Conservation (phyloP, 2,113 vertebrate species). For the Sterrhoptilus dennistouni region DNA sequence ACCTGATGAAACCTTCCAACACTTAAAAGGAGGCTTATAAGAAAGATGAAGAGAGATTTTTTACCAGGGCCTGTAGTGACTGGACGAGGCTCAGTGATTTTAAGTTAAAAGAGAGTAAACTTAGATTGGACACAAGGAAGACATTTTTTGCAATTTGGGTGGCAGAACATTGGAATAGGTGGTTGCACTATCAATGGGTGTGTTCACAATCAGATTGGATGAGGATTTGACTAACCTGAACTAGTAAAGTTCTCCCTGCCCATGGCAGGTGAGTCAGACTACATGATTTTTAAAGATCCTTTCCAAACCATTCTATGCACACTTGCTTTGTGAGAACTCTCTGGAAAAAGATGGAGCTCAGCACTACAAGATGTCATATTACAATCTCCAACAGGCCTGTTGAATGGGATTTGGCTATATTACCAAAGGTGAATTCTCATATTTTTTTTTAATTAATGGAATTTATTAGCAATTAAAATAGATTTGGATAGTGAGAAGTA, state of each 20-base stretch:
- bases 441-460: background rate
- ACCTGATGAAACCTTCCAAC: background rate
- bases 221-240: background rate
- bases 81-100: background rate
- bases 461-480: background rate
- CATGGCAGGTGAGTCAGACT: background rate
- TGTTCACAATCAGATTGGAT: background rate
- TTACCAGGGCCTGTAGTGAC: background rate
- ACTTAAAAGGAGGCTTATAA: background rate
- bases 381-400: background rate
- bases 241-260: background rate
- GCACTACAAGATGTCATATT: background rate
- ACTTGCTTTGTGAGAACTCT: background rate
- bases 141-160: accelerated
- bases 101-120: background rate
- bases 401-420: background rate
- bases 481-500: background rate
- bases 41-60: background rate
- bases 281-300: background rate
- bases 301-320: background rate
- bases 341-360: background rate
- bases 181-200: too few species aligned
- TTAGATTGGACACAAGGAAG: background rate
- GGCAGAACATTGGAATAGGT: background rate
- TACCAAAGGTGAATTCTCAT: background rate